A percentile compares a stretch with the other conserved stretches of the same genome.
These are phyloP conservation scores for Thymallus thymallus DNA, from an alignment of 2,113 vertebrate species.

Conservation along the genomic window DNA sequence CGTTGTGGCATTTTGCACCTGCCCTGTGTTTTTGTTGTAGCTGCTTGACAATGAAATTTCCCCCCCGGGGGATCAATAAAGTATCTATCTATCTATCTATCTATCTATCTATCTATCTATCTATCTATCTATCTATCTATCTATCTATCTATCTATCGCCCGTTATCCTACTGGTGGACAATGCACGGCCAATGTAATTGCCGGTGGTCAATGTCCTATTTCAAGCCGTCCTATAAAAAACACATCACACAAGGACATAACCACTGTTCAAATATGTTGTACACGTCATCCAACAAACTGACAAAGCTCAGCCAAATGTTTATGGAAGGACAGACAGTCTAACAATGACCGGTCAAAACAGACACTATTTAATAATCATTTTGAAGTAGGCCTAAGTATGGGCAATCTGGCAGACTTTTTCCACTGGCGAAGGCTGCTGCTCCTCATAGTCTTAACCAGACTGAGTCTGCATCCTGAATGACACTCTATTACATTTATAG, in stretches of 20 bases:
- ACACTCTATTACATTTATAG: too few relatives aligned
- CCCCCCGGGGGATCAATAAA: too few relatives aligned
- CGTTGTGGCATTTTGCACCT: too few relatives aligned
- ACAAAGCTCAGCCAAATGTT: background rate
- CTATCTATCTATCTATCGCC: too few relatives aligned
- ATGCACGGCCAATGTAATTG: background rate
- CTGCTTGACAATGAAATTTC: too few relatives aligned
- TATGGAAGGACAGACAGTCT: background rate
- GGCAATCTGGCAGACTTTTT: slow-evolving; percentile 48
- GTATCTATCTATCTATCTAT: too few relatives aligned
- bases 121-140: too few relatives aligned
- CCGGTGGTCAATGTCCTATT: background rate
- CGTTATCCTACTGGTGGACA: background rate
- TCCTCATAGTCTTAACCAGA: slow-evolving; percentile 18
- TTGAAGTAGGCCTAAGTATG: background rate
- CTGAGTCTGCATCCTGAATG: background rate
- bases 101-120: too few relatives aligned
- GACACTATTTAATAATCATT: background rate
- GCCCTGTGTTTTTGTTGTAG: too few relatives aligned
- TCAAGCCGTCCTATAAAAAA: background rate
- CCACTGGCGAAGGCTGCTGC: slow-evolving; percentile 46
- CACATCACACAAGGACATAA: background rate
- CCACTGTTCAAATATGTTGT: background rate
- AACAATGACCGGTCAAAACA: background rate
- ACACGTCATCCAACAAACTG: background rate